Evolutionary conservation across 2,888 invertebrate genomes (phyloP).

Genomic region (Pogonocherus hispidulus): DNA sequence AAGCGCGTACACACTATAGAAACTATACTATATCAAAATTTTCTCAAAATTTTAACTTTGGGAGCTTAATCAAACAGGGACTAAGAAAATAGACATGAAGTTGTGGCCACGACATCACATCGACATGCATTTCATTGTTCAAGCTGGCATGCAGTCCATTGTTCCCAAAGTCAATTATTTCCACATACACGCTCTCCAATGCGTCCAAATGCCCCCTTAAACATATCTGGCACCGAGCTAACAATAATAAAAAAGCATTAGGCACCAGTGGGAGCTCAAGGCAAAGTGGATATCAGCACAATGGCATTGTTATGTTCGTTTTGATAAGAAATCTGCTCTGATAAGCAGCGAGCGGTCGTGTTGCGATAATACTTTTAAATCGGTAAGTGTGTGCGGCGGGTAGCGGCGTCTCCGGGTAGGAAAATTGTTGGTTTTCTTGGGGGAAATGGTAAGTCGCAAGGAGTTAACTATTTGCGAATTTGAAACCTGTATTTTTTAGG

Average conservation of each 20-base stretch:
- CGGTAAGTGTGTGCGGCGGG: constrained; percentile 17
- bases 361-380: constrained; percentile 37
- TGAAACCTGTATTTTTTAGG: too few relatives aligned
- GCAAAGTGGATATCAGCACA: constrained; percentile 53
- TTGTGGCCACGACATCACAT: neutral
- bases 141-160: too few relatives aligned
- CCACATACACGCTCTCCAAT: neutral
- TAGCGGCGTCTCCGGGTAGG: neutral
- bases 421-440: neutral
- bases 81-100: neutral
- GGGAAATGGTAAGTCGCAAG: too few relatives aligned
- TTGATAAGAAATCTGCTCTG: constrained; percentile 47
- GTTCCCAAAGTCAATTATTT: neutral
- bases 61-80: neutral
- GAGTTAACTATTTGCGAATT: too few relatives aligned
- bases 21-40: too few relatives aligned
- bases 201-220: constrained; percentile 10
- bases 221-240: constrained; percentile 22
- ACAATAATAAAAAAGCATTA: constrained; percentile 37
- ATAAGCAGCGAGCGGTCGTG: constrained; percentile 44
- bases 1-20: too few relatives aligned
- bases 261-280: constrained; percentile 48
- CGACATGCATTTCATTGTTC: neutral
- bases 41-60: too few relatives aligned
- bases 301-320: constrained; percentile 51